phyloP scores from a whole-genome alignment of 92 coral and sea anemone genomes.

The Epizoanthus fatuus region DNA sequence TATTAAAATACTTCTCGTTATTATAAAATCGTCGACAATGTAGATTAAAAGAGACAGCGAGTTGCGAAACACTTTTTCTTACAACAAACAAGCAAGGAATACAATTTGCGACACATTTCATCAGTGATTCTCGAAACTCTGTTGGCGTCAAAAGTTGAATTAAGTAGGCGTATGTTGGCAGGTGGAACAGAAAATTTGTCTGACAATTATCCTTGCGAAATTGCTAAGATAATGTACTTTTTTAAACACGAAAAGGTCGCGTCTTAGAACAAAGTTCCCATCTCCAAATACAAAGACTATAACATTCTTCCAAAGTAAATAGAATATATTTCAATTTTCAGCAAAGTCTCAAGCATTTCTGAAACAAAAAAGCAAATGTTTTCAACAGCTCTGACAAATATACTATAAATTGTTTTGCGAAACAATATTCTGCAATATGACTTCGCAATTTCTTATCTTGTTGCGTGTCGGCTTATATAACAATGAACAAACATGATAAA shows the following conservation, averaged over 20 bases:
- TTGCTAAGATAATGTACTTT: background rate
- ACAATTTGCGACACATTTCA: background rate
- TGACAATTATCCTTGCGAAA: background rate
- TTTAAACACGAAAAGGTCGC: background rate
- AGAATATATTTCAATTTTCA: background rate
- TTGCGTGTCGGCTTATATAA: background rate
- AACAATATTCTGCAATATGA: background rate
- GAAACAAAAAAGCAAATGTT: background rate
- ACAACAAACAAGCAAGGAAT: background rate
- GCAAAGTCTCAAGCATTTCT: background rate
- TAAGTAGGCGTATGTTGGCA: constrained; percentile 13
- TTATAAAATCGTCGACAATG: background rate
- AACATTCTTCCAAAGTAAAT: background rate
- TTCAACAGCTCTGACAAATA: constrained; percentile 3
- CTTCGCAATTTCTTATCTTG: background rate
- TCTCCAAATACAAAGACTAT: background rate
- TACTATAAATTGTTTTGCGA: constrained; percentile 11
- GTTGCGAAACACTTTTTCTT: background rate
- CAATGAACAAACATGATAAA: background rate
- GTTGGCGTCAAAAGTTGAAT: constrained; percentile 24
- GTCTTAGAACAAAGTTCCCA: background rate
- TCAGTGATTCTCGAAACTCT: background rate
- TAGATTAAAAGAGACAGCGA: background rate
- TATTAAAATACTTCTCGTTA: constrained; percentile 4
- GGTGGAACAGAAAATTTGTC: constrained; percentile 4